Conservation (phyloP, 1,140 invertebrate genomes). For the Drosophila takahashii region DNA sequence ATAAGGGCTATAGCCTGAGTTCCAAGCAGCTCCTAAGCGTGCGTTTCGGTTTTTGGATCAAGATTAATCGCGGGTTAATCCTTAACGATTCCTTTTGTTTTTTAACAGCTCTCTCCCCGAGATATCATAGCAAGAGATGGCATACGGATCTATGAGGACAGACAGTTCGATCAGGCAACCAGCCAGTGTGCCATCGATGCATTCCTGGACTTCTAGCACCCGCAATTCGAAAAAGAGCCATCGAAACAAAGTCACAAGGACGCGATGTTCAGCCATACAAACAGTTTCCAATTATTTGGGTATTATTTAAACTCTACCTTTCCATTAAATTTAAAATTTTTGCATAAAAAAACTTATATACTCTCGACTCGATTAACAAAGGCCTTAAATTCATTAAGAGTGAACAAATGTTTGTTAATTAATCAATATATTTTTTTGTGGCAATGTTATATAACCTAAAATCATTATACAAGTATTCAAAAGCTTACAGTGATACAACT, state of each 20-base stretch:
- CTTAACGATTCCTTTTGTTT: neutral
- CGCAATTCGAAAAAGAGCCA: neutral
- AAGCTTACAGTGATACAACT: neutral
- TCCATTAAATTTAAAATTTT: neutral
- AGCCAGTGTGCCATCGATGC: constrained; percentile 47
- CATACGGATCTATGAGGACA: constrained; percentile 42
- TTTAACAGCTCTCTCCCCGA: constrained; percentile 40
- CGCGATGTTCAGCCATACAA: constrained; percentile 17
- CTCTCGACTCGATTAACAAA: neutral
- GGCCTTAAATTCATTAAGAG: neutral
- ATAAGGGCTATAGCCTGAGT: constrained; percentile 84
- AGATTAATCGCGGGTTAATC: neutral
- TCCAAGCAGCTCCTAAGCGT: constrained; percentile 60
- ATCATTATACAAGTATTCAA: neutral
- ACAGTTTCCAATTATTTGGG: constrained; percentile 6
- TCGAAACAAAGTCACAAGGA: neutral
- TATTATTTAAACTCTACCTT: constrained; percentile 2
- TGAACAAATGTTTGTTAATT: neutral
- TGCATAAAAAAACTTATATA: neutral
- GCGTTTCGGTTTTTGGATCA: constrained; percentile 1
- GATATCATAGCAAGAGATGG: constrained; percentile 63
- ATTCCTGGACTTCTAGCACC: constrained; percentile 60
- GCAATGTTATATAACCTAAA: neutral
- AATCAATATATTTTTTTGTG: neutral
- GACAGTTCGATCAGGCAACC: constrained; percentile 20